Evolutionary conservation across 2,797 vertebrate genomes (phyloP).

Genomic region (Typhlichthys subterraneus): DNA sequence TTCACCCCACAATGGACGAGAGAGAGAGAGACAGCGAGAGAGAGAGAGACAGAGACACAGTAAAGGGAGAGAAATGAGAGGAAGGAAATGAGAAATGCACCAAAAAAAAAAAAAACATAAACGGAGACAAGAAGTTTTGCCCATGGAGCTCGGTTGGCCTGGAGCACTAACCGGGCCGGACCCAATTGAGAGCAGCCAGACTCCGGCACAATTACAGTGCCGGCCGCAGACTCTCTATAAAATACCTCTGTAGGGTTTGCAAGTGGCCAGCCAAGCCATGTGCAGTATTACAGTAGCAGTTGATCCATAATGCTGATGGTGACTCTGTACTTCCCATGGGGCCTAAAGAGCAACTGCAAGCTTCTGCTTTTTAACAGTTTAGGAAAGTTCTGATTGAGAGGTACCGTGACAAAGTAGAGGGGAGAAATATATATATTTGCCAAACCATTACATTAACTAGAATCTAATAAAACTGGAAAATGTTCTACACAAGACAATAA

Average conservation of each 20-base stretch:
- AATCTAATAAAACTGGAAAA: background rate
- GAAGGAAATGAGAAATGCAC: conserved; percentile 43
- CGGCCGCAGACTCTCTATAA: conserved; percentile 81
- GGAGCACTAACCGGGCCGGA: conserved; percentile 56
- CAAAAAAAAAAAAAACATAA: conserved; percentile 37
- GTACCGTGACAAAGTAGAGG: background rate
- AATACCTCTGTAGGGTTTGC: conserved; percentile 71
- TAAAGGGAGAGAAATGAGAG: conserved; percentile 8
- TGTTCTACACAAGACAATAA: background rate
- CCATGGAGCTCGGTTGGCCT: conserved; percentile 53
- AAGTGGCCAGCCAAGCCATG: conserved; percentile 69
- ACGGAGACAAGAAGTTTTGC: conserved; percentile 52
- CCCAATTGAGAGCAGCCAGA: conserved; percentile 68
- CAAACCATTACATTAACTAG: background rate
- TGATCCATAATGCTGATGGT: conserved; percentile 43
- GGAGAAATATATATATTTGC: background rate
- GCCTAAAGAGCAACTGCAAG: conserved; percentile 17
- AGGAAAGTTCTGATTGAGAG: background rate
- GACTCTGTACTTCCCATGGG: conserved; percentile 27
- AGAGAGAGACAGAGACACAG: background rate
- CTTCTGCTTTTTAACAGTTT: conserved; percentile 23
- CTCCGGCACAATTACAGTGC: conserved; percentile 73
- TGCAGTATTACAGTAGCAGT: conserved; percentile 62
- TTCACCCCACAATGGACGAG: conserved; percentile 14
- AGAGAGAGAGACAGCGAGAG: conserved; percentile 30